Conservation (phyloP, 2,888 invertebrate genomes). For the Coelopa pilipes region DNA sequence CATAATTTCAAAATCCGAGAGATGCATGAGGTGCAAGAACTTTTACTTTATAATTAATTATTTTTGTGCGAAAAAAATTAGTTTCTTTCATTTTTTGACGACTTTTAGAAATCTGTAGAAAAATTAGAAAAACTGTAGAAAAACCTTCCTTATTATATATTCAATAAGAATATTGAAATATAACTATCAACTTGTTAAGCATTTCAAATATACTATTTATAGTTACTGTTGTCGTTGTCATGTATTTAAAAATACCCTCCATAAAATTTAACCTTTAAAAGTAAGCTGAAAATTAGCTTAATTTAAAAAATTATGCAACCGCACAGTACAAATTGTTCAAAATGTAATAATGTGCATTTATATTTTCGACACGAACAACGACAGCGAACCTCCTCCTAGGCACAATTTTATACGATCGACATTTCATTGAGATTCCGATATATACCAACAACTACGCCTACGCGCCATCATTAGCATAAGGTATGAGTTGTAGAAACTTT, state of each 20-base stretch:
- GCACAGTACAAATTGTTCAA: background rate
- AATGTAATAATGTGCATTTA: background rate
- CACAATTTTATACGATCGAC: constrained; percentile 28
- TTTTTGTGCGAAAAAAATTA: too few species aligned
- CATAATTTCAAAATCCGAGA: too few species aligned
- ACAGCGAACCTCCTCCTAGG: background rate
- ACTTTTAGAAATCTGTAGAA: too few species aligned
- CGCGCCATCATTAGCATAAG: background rate
- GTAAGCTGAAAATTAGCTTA: constrained; percentile 13
- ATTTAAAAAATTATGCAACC: constrained; percentile 26
- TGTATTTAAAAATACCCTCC: constrained; percentile 12
- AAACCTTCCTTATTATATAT: too few species aligned
- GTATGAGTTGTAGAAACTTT: background rate
- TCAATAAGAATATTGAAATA: too few species aligned
- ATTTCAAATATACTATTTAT: background rate
- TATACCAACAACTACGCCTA: background rate
- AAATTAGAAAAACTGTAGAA: too few species aligned
- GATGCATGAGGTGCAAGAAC: too few species aligned
- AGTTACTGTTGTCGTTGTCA: background rate
- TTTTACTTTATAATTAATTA: too few species aligned
- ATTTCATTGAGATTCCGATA: constrained; percentile 33
- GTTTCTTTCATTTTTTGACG: too few species aligned
- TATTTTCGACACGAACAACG: background rate
- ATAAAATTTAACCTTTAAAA: constrained; percentile 27
- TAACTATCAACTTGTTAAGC: too few species aligned